These are phyloP conservation scores for Mirza zaza DNA, from an alignment of 2,113 vertebrate genomes.

Conservation along the genomic window DNA sequence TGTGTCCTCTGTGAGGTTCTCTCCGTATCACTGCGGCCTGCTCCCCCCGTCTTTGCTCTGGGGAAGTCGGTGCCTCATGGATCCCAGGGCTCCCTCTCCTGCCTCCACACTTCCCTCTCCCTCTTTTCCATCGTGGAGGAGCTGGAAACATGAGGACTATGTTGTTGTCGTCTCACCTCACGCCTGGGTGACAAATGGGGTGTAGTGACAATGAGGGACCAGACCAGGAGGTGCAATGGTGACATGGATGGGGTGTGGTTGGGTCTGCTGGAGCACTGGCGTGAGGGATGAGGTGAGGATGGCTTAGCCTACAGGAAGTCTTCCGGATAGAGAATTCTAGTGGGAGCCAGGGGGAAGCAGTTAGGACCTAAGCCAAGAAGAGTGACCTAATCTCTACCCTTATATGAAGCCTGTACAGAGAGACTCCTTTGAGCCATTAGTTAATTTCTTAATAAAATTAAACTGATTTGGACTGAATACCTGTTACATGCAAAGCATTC, in stretches of 20 bases:
- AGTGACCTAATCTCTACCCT: background rate
- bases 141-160: background rate
- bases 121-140: background rate
- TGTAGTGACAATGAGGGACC: background rate
- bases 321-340: background rate
- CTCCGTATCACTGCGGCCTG: background rate
- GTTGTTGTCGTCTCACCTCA: background rate
- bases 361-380: background rate
- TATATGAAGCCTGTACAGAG: background rate
- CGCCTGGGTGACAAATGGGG: background rate
- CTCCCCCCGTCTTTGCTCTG: background rate
- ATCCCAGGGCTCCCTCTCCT: background rate
- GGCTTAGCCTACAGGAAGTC: background rate
- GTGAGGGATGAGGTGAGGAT: background rate
- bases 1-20: background rate
- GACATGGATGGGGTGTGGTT: background rate
- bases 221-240: background rate
- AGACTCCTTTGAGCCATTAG: background rate
- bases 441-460: slow-evolving; percentile 29
- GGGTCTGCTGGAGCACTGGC: background rate
- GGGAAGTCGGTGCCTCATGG: background rate
- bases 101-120: background rate
- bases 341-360: background rate
- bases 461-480: background rate
- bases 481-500: background rate